A percentile compares a stretch with the other conserved stretches of the same genome.
Evolutionary conservation across 2,888 invertebrate species (phyloP).

Genomic region (Heteromurus nitidus): DNA sequence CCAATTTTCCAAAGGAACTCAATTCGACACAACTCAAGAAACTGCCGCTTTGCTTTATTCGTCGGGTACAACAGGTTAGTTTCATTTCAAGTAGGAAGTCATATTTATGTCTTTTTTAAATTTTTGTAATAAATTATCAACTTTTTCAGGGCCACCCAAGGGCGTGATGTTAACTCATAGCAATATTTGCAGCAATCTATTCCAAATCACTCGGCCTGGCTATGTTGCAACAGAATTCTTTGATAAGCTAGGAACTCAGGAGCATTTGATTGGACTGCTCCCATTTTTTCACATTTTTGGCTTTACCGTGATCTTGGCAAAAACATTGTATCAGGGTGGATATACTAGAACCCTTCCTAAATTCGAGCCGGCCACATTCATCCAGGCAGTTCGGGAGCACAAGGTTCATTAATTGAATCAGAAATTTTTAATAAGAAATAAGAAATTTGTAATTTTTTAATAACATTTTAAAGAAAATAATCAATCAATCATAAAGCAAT

Average conservation of each 20-base stretch:
- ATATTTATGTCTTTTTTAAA: too few species aligned
- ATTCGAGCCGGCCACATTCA: constrained; percentile 84
- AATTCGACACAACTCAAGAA: constrained; percentile 60
- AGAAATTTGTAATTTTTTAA: too few species aligned
- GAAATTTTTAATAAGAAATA: not conserved
- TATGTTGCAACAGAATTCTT: constrained; percentile 34
- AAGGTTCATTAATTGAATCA: constrained; percentile 76
- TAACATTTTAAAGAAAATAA: too few species aligned
- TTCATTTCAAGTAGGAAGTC: too few species aligned
- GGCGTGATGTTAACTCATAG: constrained; percentile 78
- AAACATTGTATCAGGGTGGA: constrained; percentile 79
- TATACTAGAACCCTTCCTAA: constrained; percentile 82
- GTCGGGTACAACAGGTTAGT: constrained; percentile 62
- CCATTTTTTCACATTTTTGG: constrained; percentile 90
- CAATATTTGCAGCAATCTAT: constrained; percentile 79
- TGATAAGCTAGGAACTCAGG: constrained; percentile 77
- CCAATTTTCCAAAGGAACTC: constrained; percentile 60
- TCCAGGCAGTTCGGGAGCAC: constrained; percentile 81
- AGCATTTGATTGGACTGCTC: constrained; percentile 81
- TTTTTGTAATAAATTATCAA: too few species aligned
- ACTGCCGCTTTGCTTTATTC: constrained; percentile 61
- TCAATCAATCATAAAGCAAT: too few species aligned
- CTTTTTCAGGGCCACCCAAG: constrained; percentile 57
- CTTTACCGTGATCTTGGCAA: constrained; percentile 82
- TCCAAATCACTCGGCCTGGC: constrained; percentile 58